Conservation (phyloP, 1,140 invertebrate genomes). For the Drosophila littoralis region DNA sequence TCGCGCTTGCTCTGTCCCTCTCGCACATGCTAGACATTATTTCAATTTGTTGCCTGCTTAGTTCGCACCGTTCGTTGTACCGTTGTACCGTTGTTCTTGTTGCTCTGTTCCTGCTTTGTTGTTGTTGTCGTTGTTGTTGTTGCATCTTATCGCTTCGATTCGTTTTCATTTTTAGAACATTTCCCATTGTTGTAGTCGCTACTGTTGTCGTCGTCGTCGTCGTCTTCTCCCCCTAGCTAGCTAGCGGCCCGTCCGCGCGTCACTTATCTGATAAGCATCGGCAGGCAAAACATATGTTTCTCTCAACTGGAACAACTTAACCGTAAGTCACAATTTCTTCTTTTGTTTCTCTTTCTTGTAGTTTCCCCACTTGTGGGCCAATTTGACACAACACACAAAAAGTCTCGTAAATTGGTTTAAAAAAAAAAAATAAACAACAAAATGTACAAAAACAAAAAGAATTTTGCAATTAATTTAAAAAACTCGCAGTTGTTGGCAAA, state of each 20-base stretch:
- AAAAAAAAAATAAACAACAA: neutral
- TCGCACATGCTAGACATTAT: neutral
- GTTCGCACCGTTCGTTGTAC: neutral
- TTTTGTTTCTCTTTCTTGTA: conserved; percentile 1
- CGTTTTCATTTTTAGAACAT: conserved; percentile 42
- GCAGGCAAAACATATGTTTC: conserved; percentile 46
- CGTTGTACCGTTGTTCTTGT: neutral
- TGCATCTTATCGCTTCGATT: conserved; percentile 35
- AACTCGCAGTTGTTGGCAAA: conserved; percentile 18
- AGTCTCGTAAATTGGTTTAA: conserved; percentile 7
- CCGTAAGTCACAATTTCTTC: conserved; percentile 16
- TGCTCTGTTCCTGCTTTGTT: neutral
- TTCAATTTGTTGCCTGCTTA: conserved; percentile 4
- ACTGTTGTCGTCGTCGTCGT: conserved; percentile 16
- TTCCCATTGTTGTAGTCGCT: conserved; percentile 29
- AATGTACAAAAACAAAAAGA: neutral
- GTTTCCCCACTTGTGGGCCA: conserved; percentile 6
- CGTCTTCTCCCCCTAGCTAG: no score
- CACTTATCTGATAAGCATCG: conserved; percentile 53
- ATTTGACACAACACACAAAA: conserved; percentile 13
- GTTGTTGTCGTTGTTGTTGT: conserved; percentile 24
- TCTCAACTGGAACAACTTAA: conserved; percentile 36
- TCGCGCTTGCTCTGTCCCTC: neutral
- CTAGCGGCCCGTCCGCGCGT: conserved; percentile 22
- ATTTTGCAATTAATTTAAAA: conserved; percentile 13